Evolutionary conservation across 2,888 invertebrate species (phyloP).

Genomic region (Drosophila longiperda): DNA sequence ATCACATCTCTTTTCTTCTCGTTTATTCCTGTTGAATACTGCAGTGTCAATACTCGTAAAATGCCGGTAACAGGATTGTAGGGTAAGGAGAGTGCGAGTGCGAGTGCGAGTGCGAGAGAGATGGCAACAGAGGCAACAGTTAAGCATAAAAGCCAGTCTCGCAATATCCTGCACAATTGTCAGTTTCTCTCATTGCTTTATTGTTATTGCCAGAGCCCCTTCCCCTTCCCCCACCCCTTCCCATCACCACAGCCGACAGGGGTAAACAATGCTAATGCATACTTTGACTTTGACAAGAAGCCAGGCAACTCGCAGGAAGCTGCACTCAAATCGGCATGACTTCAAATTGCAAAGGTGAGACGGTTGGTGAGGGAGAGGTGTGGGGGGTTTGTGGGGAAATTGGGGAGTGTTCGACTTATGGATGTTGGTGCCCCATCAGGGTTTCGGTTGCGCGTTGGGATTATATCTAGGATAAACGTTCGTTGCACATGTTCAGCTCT

Average conservation of each 20-base stretch:
- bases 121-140: conserved; percentile 40
- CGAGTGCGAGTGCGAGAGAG: not conserved
- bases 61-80: conserved; percentile 16
- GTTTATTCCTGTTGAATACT: conserved; percentile 18
- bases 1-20: not conserved
- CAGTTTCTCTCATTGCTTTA: conserved; percentile 56
- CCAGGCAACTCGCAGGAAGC: conserved; percentile 25
- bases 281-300: conserved; percentile 48
- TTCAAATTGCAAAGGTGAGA: conserved; percentile 4
- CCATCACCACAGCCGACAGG: conserved; percentile 34
- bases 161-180: conserved; percentile 74
- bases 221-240: conserved; percentile 1
- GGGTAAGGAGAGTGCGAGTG: not conserved
- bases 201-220: conserved; percentile 46
- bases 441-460: conserved; percentile 21
- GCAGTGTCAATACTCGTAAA: conserved; percentile 41
- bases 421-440: conserved; percentile 28
- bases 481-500: conserved; percentile 65
- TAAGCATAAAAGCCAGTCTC: conserved; percentile 28
- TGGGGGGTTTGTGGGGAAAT: no score
- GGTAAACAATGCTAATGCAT: conserved; percentile 77
- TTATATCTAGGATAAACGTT: conserved; percentile 61
- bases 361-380: not conserved
- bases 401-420: conserved; percentile 31
- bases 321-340: conserved; percentile 27